Evolutionary conservation across 2,888 invertebrate species (phyloP).

Genomic region (Eristalis tenax): DNA sequence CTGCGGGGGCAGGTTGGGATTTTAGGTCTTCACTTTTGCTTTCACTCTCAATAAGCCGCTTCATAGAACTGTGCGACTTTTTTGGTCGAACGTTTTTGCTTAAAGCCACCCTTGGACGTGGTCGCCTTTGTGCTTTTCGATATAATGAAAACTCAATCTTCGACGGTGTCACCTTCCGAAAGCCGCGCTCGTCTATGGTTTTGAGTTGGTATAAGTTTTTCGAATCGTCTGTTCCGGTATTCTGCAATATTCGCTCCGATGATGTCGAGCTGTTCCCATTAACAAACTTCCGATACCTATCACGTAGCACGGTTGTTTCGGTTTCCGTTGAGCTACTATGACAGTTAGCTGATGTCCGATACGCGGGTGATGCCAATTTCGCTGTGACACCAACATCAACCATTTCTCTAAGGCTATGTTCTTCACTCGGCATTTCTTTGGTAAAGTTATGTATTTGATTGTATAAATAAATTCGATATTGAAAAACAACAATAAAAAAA

Average conservation of each 20-base stretch:
- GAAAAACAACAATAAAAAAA: too few species aligned
- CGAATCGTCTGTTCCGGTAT: constrained; percentile 57
- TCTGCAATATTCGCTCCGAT: constrained; percentile 55
- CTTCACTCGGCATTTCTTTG: constrained; percentile 14
- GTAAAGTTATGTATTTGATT: too few species aligned
- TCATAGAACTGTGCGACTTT: constrained; percentile 48
- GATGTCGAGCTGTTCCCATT: constrained; percentile 68
- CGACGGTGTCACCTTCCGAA: constrained; percentile 74
- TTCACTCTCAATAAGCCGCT: constrained; percentile 56
- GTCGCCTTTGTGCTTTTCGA: constrained; percentile 58
- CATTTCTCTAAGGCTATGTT: constrained; percentile 25
- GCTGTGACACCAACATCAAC: constrained; percentile 78
- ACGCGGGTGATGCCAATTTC: constrained; percentile 76
- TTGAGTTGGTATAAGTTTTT: constrained; percentile 77
- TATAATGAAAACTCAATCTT: constrained; percentile 79
- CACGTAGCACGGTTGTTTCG: constrained; percentile 73
- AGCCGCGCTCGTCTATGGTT: constrained; percentile 66
- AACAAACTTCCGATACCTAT: constrained; percentile 56
- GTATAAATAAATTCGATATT: too few species aligned
- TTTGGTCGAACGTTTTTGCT: constrained; percentile 73
- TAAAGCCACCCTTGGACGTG: constrained; percentile 84
- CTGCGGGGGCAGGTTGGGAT: neutral
- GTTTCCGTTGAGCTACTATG: constrained; percentile 76
- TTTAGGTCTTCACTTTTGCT: constrained; percentile 48
- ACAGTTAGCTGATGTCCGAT: neutral